Evolutionary conservation across 2,888 invertebrate genomes (phyloP).

Genomic region (Agrochola circellaris): DNA sequence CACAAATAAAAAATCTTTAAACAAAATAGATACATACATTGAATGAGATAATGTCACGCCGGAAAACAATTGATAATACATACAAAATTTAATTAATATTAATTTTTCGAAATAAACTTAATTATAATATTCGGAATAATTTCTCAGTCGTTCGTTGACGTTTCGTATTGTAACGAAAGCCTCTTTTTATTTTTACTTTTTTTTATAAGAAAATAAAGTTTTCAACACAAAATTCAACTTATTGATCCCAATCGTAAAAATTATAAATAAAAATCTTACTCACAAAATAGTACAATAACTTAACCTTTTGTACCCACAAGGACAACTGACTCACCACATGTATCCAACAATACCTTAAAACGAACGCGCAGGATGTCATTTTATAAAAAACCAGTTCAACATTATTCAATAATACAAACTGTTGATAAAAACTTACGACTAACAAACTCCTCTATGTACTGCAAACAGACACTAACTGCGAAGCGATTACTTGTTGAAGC

Average conservation of each 20-base stretch:
- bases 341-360: conserved; percentile 78
- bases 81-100: conserved; percentile 65
- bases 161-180: conserved; percentile 84
- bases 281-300: conserved; percentile 83
- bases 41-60: conserved; percentile 83
- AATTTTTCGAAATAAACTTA: conserved; percentile 81
- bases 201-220: conserved; percentile 87
- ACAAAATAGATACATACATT: conserved; percentile 82
- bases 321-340: conserved; percentile 85
- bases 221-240: conserved; percentile 85
- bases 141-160: conserved; percentile 90
- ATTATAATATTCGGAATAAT: conserved; percentile 81
- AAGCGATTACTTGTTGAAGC: conserved; percentile 81
- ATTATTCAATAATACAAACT: conserved; percentile 86
- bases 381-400: conserved; percentile 86
- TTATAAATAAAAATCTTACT: conserved; percentile 85
- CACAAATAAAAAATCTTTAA: conserved; percentile 83
- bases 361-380: conserved; percentile 89
- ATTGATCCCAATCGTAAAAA: conserved; percentile 89
- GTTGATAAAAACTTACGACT: conserved; percentile 89
- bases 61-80: conserved; percentile 70
- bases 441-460: conserved; percentile 83
- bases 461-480: conserved; percentile 75
- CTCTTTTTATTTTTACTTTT: conserved; percentile 80
- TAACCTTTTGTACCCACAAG: conserved; percentile 88